phyloP scores from a whole-genome alignment of 2,888 invertebrate species.

The Sphaerophoria taeniata region DNA sequence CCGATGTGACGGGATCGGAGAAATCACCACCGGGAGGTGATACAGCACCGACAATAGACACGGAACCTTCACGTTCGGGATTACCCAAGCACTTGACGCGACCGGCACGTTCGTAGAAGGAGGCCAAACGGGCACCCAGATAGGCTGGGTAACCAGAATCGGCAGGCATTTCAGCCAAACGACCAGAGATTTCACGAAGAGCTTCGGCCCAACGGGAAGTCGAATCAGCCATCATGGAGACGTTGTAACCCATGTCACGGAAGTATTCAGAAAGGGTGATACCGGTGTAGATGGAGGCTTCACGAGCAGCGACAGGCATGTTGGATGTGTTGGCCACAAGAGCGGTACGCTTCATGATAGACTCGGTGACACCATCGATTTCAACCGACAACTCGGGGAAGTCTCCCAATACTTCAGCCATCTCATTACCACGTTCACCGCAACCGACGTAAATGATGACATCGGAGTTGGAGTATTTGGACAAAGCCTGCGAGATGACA shows the following conservation, averaged over 20 bases:
- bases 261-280: constrained; percentile 99
- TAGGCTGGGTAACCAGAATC: constrained; percentile 99
- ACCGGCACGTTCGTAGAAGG: constrained; percentile 99
- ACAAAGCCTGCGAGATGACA: constrained; percentile 99
- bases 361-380: constrained; percentile 97
- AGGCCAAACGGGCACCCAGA: constrained; percentile 98
- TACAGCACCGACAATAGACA: constrained; percentile 99
- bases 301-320: constrained; percentile 99
- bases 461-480: constrained; percentile 99
- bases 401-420: constrained; percentile 99
- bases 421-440: constrained; percentile 99
- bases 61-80: constrained; percentile 98
- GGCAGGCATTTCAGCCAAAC: constrained; percentile 99
- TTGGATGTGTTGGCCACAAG: constrained; percentile 99
- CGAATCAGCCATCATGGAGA: constrained; percentile 99
- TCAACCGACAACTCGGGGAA: constrained; percentile 99
- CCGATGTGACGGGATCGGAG: constrained; percentile 99
- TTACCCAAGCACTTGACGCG: constrained; percentile 98
- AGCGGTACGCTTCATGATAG: constrained; percentile 99
- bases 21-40: constrained; percentile 99
- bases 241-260: constrained; percentile 99
- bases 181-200: constrained; percentile 99
- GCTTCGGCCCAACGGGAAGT: constrained; percentile 99
- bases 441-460: constrained; percentile 99
- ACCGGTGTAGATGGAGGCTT: constrained; percentile 99